Percentiles rank a stretch among this genome's conserved stretches.
These are phyloP conservation scores for Perdita meconis DNA, from an alignment of 2,888 invertebrate genomes.

Conservation along the genomic window DNA sequence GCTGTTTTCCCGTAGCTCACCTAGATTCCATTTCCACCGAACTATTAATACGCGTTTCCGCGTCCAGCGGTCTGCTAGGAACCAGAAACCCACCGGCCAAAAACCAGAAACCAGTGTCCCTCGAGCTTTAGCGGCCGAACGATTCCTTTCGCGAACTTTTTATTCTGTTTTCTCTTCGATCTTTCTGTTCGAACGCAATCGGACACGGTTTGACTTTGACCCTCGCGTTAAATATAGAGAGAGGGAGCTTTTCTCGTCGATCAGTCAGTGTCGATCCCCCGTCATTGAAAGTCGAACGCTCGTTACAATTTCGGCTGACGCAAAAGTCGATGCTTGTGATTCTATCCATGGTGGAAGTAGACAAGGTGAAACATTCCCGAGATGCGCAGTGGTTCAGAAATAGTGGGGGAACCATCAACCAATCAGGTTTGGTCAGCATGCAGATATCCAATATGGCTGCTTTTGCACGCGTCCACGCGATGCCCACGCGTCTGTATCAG, in stretches of 20 bases:
- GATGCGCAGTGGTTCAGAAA: no score
- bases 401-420: no score
- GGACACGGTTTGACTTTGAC: slow-evolving; percentile 38
- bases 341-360: no score
- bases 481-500: no score
- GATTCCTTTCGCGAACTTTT: slow-evolving; percentile 19
- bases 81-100: slow-evolving; percentile 51
- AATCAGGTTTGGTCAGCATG: no score
- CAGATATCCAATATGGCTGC: no score
- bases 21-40: slow-evolving; percentile 66
- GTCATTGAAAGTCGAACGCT: slow-evolving; percentile 11
- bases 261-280: slow-evolving; percentile 53
- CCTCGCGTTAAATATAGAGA: slow-evolving; percentile 49
- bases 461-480: no score
- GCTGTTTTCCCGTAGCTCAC: slow-evolving; percentile 51
- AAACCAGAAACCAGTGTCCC: slow-evolving; percentile 67
- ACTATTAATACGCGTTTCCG: slow-evolving; percentile 80
- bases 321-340: background rate
- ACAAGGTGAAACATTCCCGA: no score
- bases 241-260: slow-evolving; percentile 26
- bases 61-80: slow-evolving; percentile 65
- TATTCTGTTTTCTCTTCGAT: background rate
- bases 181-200: slow-evolving; percentile 21
- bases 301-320: background rate
- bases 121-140: slow-evolving; percentile 50